Evolutionary conservation across 2,888 invertebrate genomes (phyloP), one percentile per base, ranked within the genome.

Genomic region (Argyresthia albistria): DNA sequence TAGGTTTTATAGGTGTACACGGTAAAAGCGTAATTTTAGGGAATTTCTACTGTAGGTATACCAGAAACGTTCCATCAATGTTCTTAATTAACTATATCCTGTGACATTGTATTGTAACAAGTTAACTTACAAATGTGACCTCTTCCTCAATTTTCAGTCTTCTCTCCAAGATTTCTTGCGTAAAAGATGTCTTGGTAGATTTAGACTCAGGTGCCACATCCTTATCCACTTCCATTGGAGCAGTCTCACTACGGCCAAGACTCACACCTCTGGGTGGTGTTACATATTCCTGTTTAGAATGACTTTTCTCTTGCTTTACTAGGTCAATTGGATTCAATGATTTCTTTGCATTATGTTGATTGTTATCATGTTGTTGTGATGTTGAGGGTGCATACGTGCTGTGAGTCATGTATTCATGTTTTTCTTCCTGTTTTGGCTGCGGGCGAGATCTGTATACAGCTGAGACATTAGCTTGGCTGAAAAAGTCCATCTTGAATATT

Each of bases 401-500:
- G n/a, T 6, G 3, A 25, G 25, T 11, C 7, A 2, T 14, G 8
- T 46, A 9, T 39, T 39, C 39, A 4, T n/a, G 8, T 25, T n/a
- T 11, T 10, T 39, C 63, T 42, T 63, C 61, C 50, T 67, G 56
- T 45, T 67, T 57, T 46, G 71, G 62, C 51, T 64, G 63, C 51
- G 80, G 84, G 35, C 45, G 43, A 8, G 43, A 46, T 42, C 39
- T 52, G 77, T 74, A 90, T 56, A 90, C 89, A 51, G 89, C 75
- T 60, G 92, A 90, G 7, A 94, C 91, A 80, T 93, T 93, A 1
- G 94, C 93, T 81, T 94, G 94, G 12, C 90, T 90, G 58, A 53
- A 73, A 74, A 56, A 25, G 9, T 37, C 4, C 12, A 14, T 45
- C 4, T 9, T 45, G 15, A 45, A 14, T 14, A 45, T 14, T 45